Conservation (phyloP, 1,140 invertebrate genomes). For the Drosophila orena region DNA sequence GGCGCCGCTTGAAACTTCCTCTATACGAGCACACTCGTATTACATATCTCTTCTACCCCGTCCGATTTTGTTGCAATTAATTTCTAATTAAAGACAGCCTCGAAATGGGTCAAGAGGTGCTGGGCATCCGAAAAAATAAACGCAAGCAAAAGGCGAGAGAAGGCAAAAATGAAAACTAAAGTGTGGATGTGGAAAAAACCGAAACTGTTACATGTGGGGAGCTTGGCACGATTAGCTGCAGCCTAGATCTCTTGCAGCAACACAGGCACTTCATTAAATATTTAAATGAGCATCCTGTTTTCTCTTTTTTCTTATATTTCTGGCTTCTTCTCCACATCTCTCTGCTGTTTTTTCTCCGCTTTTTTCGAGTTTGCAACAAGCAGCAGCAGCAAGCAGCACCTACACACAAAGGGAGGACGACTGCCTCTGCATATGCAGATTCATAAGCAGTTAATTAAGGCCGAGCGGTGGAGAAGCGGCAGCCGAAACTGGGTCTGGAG, state of each 20-base stretch:
- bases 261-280: constrained; percentile 82
- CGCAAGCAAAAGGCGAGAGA: constrained; percentile 19
- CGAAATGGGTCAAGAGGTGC: constrained; percentile 75
- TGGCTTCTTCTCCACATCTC: constrained; percentile 30
- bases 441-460: constrained; percentile 82
- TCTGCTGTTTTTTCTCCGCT: constrained; percentile 1
- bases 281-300: constrained; percentile 83
- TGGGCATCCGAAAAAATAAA: constrained; percentile 12
- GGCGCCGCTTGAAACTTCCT: constrained; percentile 49
- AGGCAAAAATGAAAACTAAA: constrained; percentile 51
- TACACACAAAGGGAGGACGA: constrained; percentile 54
- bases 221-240: constrained; percentile 68
- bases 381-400: constrained; percentile 49
- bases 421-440: constrained; percentile 73
- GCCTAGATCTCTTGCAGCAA: constrained; percentile 65
- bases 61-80: constrained; percentile 70
- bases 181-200: constrained; percentile 15
- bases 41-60: background rate
- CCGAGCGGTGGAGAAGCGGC: constrained; percentile 45
- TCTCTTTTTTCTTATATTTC: constrained; percentile 47
- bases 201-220: constrained; percentile 69
- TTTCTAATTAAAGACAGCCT: constrained; percentile 81
- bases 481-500: constrained; percentile 45
- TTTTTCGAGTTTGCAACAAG: constrained; percentile 48
- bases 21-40: no score